These are phyloP conservation scores for Cnemophilus loriae DNA, from an alignment of 2,113 vertebrate genomes.

Conservation along the genomic window DNA sequence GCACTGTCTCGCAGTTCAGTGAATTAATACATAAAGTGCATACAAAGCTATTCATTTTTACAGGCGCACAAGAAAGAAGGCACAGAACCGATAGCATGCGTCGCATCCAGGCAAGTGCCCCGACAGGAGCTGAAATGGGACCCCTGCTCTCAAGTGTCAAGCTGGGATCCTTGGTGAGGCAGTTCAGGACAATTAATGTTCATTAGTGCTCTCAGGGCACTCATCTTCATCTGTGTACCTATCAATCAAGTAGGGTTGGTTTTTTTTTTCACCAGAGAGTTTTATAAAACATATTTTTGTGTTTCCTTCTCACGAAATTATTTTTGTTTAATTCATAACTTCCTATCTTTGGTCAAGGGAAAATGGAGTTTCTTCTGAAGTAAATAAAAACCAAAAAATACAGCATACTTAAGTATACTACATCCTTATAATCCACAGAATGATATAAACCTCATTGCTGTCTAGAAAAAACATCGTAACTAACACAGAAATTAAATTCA, in stretches of 20 bases:
- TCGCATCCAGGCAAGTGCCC: background rate
- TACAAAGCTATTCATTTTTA: background rate
- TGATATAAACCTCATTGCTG: background rate
- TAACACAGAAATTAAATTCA: conserved; percentile 9
- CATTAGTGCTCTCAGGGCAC: background rate
- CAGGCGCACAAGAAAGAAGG: background rate
- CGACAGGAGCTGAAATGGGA: fast-evolving
- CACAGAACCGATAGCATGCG: background rate
- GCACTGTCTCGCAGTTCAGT: background rate
- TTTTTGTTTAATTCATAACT: background rate
- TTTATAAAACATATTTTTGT: background rate
- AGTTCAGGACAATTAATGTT: background rate
- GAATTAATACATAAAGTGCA: background rate
- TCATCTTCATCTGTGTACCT: background rate
- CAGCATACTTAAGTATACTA: background rate
- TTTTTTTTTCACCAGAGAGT: background rate
- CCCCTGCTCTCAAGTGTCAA: background rate
- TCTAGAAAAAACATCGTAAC: background rate
- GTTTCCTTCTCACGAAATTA: background rate
- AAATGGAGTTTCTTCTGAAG: background rate
- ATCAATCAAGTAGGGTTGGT: fast-evolving
- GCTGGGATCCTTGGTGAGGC: background rate
- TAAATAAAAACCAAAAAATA: background rate
- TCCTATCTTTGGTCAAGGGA: background rate
- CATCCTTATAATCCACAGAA: background rate